Evolutionary conservation across 2,113 vertebrate species (phyloP), one percentile per base, ranked within the genome.

Genomic region (Phrynosoma blainvillii): DNA sequence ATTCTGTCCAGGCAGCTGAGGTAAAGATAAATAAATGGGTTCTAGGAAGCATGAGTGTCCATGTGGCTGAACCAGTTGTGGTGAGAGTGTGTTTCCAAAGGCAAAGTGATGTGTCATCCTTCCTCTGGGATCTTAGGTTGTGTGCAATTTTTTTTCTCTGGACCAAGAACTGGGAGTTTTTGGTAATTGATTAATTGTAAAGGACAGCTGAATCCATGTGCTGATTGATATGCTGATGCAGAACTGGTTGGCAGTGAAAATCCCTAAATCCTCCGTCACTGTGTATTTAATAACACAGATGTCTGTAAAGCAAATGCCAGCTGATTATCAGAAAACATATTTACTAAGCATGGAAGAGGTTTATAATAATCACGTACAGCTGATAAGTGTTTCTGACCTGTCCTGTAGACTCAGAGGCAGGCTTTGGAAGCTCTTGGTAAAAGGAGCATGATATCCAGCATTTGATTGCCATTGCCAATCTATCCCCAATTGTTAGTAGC

Each of bases 301-400:
- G 93, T 91, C 93, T 93, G 84, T 88, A 92, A 94, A 94, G 92
- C 87, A 96, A 96, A 95, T 93, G 90, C 89, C 92, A 96, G 71
- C 92, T 96, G 94, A 96, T 95, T 95, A 95, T 92, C 87, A 92
- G 91, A 91, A 94, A 95, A 94, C 77, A 20, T 92, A 91, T 93
- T 94, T 94, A 75, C 92, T 68, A 85, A 92, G 79, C 70, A 84
- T 23, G 90, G 89, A 89, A 54, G 91, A 92, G 42, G 81, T 92
- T 90, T 77, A 81, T 90, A 91, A 92, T 94, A 91, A 91, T 90
- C 42, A 84, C 92, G 88, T 75, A 87, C 42, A 59, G 74, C 85
- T 87, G 89, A 89, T 90, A 92, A 94, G 91, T 89, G 92, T 40
- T 84, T 85, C 30, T 85, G 89, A 18, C 16, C 32, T 79, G 65